Conservation (phyloP, 1,140 invertebrate species). For the Drosophila nebulosa region DNA sequence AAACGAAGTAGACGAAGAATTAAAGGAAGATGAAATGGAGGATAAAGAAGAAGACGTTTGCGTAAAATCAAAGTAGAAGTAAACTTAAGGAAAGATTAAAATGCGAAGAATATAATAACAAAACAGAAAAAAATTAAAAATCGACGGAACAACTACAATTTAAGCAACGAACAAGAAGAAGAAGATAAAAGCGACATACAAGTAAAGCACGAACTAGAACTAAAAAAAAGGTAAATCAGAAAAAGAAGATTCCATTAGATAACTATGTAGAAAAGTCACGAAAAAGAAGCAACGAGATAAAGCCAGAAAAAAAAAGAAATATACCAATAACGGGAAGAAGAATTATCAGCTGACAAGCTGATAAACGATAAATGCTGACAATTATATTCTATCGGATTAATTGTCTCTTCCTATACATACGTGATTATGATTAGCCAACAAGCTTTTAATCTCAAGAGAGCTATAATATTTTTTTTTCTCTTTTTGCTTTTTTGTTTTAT, state of each 20-base stretch:
- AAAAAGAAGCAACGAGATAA: neutral
- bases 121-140: too few relatives aligned
- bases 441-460: neutral
- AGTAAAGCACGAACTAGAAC: neutral
- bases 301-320: neutral
- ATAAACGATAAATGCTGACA: neutral
- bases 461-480: neutral
- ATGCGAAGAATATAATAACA: too few relatives aligned
- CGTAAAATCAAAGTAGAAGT: neutral
- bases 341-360: neutral
- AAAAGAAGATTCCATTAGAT: neutral
- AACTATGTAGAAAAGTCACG: neutral
- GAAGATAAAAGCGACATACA: neutral
- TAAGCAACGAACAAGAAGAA: too few relatives aligned
- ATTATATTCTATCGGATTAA: neutral
- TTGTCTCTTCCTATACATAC: neutral
- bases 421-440: neutral
- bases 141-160: too few relatives aligned
- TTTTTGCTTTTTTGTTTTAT: neutral
- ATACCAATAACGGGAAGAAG: neutral
- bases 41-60: neutral
- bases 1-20: constrained; percentile 51
- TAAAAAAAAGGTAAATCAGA: neutral
- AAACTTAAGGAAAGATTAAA: neutral
- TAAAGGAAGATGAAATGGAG: constrained; percentile 9